Conservation (phyloP, 2,888 invertebrate genomes). For the Agrotis ipsilon region DNA sequence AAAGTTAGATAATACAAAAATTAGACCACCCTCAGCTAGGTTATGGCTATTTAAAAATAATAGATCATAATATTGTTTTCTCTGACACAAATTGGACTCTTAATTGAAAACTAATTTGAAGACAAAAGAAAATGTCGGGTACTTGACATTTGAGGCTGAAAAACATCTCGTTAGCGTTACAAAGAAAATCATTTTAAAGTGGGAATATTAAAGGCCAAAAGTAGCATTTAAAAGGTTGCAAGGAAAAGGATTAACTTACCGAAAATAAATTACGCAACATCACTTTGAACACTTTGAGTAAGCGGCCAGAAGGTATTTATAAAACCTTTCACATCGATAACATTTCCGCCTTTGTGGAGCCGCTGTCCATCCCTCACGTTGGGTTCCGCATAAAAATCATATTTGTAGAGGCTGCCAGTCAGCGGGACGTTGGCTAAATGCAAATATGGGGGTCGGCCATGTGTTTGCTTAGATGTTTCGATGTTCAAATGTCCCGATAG, state of each 20-base stretch:
- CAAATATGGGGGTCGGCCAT: slow-evolving; percentile 62
- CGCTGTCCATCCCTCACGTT: slow-evolving; percentile 49
- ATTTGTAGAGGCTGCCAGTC: slow-evolving; percentile 65
- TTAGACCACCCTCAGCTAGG: not conserved
- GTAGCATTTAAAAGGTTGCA: not conserved
- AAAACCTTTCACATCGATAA: slow-evolving; percentile 39
- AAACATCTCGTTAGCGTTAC: not conserved
- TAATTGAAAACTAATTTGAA: slow-evolving; percentile 26
- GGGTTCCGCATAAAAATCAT: slow-evolving; percentile 69
- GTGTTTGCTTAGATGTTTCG: slow-evolving; percentile 61
- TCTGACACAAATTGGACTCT: slow-evolving; percentile 32
- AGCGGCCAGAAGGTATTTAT: slow-evolving; percentile 24
- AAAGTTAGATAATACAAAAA: not conserved
- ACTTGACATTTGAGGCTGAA: not conserved
- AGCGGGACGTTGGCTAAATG: slow-evolving; percentile 65
- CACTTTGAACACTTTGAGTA: slow-evolving; percentile 5
- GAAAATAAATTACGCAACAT: slow-evolving; percentile 19
- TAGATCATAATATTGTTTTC: not conserved
- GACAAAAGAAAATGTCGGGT: slow-evolving; percentile 27
- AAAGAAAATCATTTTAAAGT: not conserved
- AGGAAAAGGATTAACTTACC: not conserved
- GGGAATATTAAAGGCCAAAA: not conserved
- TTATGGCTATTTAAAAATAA: not conserved
- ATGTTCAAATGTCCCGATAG: slow-evolving; percentile 60
- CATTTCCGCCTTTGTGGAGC: slow-evolving; percentile 51